Percentiles rank a stretch among this genome's conserved stretches.
Conservation (phyloP, 2,797 vertebrate species). For the Aulostomus chinensis region DNA sequence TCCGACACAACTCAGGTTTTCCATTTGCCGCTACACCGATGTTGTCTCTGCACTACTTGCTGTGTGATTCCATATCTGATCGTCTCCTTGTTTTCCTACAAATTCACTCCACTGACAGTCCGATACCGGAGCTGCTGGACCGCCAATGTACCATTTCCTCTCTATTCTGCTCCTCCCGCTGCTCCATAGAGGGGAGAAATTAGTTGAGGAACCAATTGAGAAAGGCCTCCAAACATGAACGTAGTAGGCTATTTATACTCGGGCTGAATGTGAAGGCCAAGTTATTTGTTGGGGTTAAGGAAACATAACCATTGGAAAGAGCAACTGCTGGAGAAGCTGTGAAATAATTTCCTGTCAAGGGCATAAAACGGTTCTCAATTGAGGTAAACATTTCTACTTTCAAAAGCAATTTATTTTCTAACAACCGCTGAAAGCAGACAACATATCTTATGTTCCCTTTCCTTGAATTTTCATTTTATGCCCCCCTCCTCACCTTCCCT, state of each 20-base stretch:
- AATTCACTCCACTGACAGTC: conserved; percentile 40
- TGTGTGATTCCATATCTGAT: conserved; percentile 56
- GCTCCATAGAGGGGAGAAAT: conserved; percentile 60
- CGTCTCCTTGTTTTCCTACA: conserved; percentile 52
- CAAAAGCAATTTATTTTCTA: conserved; percentile 81
- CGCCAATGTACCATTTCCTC: conserved; percentile 35
- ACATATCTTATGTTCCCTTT: conserved; percentile 78
- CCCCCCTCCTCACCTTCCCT: conserved; percentile 9
- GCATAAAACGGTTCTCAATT: conserved; percentile 76
- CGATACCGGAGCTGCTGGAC: conserved; percentile 47
- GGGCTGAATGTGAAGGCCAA: conserved; percentile 69
- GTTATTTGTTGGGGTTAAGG: conserved; percentile 78
- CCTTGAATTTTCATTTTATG: conserved; percentile 74
- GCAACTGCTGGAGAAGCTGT: conserved; percentile 70
- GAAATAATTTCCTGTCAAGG: conserved; percentile 79
- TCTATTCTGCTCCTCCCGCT: conserved; percentile 45
- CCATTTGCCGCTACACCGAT: conserved; percentile 19
- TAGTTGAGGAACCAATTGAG: conserved; percentile 60
- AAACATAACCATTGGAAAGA: conserved; percentile 76
- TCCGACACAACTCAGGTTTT: no score
- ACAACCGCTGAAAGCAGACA: conserved; percentile 78
- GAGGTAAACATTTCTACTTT: conserved; percentile 80
- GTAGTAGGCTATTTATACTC: conserved; percentile 66
- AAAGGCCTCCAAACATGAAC: conserved; percentile 61
- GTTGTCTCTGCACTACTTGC: conserved; percentile 23